A percentile compares a stretch with the other conserved stretches of the same genome.
Evolutionary conservation across 2,113 vertebrate species (phyloP).

Genomic region (Columbina picui): DNA sequence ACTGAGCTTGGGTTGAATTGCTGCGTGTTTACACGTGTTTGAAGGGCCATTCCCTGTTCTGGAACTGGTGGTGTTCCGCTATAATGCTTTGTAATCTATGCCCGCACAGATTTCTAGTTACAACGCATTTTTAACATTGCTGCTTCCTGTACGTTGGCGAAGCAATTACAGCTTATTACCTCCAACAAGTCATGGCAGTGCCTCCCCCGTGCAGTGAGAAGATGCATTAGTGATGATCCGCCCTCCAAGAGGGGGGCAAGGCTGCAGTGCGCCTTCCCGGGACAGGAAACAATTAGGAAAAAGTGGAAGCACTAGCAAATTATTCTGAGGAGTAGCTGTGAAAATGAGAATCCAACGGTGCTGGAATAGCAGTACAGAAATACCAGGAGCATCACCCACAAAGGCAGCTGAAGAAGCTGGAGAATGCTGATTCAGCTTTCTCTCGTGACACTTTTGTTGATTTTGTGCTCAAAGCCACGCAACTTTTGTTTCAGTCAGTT

Average conservation of each 20-base stretch:
- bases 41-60: background rate
- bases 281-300: no score
- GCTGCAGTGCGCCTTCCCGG: fast-evolving
- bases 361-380: background rate
- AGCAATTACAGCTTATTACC: background rate
- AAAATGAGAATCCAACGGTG: background rate
- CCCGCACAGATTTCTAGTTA: background rate
- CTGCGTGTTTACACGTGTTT: background rate
- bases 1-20: background rate
- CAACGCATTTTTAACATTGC: background rate
- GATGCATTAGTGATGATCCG: background rate
- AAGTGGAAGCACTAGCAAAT: background rate
- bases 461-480: background rate
- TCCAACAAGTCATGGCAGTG: background rate
- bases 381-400: background rate
- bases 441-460: background rate
- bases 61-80: background rate
- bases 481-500: background rate
- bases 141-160: background rate
- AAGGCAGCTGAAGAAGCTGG: background rate
- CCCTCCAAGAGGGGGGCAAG: background rate
- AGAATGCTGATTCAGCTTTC: background rate
- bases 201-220: background rate
- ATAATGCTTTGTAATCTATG: background rate
- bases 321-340: background rate